Base-by-base conservation (phyloP, 2,888 invertebrate genomes). In the Machimus rusticus region DNA sequence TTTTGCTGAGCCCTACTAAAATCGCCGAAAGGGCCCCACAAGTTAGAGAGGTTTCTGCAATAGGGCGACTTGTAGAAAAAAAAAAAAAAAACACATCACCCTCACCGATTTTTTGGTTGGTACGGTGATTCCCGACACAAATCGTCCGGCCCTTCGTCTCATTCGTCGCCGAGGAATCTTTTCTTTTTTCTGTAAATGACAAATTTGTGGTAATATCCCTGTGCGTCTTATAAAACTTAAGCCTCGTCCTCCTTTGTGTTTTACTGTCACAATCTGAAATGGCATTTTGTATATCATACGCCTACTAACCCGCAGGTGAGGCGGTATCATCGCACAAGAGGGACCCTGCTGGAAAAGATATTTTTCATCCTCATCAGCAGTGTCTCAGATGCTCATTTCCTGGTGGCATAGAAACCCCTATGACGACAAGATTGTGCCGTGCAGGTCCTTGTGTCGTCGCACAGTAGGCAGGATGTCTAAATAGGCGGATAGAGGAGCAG, bases 381-480 rank as follows among this genome's bases (percentile, higher is more conserved):
- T 57, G 37, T 66, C 74, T 84, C 84, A 84, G 84, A 84, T 66
- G 39, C 84, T 84, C 39, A 84, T 74, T 84, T 81, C 66, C 66
- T 84, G 74, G 39, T 84, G 84, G 74, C 43, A 74, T 57, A 81
- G 55, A 81, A 81, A 66, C 46, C 34, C 34, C 74, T 37, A 84
- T 55, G 66, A 74, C 19, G 84, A 74, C 37, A 57, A 66, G 37
- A 39, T 39, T 84, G n/a, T 84, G 28, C 34, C 39, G 57, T 37
- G 43, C 31, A 57, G 34, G 23, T 37, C 37, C 82, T 82, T 51
- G 55, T 55, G 57, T 82, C 23, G 16, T 16, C 37, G 43, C 43
- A 46, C 14, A 74, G 34, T 31, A 74, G 51, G 14, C 55, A 81
- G 55, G 81, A 81, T 31, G 31, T 16, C 39, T 57, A 74, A 84